Evolutionary conservation across 2,888 invertebrate genomes (phyloP).

Genomic region (Sesamia inferens): DNA sequence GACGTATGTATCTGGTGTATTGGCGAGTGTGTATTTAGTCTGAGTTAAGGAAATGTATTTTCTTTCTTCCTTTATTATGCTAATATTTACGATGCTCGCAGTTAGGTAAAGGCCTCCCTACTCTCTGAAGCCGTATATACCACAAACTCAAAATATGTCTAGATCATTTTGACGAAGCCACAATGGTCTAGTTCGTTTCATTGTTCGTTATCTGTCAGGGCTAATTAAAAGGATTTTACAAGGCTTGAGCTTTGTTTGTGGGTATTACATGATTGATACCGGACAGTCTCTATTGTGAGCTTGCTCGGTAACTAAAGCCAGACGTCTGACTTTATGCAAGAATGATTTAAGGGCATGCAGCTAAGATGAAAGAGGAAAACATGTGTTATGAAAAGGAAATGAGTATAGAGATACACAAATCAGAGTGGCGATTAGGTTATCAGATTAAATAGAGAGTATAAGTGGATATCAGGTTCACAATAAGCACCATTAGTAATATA

Average conservation of each 20-base stretch:
- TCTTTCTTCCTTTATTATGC: background rate
- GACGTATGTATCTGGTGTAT: background rate
- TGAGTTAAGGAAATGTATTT: too few relatives aligned
- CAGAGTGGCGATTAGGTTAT: too few relatives aligned
- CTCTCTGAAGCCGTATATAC: background rate
- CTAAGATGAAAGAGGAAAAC: background rate
- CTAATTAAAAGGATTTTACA: constrained; percentile 5
- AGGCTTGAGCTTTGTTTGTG: constrained; percentile 2
- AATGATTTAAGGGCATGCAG: background rate
- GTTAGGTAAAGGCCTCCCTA: too few relatives aligned
- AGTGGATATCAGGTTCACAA: too few relatives aligned
- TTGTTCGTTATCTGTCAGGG: background rate
- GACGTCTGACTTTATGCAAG: background rate
- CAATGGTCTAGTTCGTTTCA: constrained; percentile 17
- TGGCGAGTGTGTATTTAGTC: too few relatives aligned
- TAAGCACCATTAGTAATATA: too few relatives aligned
- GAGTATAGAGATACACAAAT: background rate
- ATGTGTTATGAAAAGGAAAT: background rate
- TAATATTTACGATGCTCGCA: background rate
- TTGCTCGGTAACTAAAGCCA: background rate
- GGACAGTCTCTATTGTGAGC: background rate
- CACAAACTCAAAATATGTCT: background rate
- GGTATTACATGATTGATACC: background rate
- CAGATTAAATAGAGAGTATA: too few relatives aligned
- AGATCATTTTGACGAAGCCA: constrained; percentile 13